These are phyloP conservation scores for Apodemia duryi DNA, from an alignment of 2,888 invertebrate species.

Conservation along the genomic window DNA sequence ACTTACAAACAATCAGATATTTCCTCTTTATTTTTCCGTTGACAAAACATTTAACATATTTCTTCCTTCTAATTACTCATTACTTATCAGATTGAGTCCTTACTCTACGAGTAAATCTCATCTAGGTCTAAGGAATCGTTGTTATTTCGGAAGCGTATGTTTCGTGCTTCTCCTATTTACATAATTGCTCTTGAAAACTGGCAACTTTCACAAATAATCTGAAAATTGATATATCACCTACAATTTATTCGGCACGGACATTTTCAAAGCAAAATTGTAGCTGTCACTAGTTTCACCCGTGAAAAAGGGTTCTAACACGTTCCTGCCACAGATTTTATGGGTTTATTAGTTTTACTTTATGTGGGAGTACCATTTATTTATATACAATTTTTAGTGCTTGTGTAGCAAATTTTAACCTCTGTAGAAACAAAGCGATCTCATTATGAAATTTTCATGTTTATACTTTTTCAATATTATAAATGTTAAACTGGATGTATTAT, in stretches of 20 bases:
- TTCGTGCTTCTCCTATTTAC: slow-evolving; percentile 31
- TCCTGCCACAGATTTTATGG: not conserved
- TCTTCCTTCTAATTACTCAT: no score
- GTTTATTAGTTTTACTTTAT: not conserved
- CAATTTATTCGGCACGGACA: not conserved
- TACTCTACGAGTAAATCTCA: not conserved
- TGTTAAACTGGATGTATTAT: no score
- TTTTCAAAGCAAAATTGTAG: not conserved
- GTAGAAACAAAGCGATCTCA: no score
- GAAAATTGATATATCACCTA: slow-evolving; percentile 16
- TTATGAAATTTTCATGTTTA: no score
- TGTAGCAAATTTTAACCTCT: no score
- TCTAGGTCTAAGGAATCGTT: slow-evolving; percentile 16
- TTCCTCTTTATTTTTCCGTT: no score
- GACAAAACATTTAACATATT: no score
- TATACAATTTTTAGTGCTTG: no score
- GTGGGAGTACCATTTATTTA: not conserved
- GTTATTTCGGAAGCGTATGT: slow-evolving; percentile 22
- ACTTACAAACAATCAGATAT: no score
- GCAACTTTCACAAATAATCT: slow-evolving; percentile 25
- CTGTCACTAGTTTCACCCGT: not conserved
- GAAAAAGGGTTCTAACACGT: slow-evolving; percentile 2
- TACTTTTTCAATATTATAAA: no score
- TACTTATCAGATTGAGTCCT: no score
- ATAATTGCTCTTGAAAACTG: slow-evolving; percentile 32